phyloP scores from a whole-genome alignment of 2,888 invertebrate species.

The Pterostichus niger region DNA sequence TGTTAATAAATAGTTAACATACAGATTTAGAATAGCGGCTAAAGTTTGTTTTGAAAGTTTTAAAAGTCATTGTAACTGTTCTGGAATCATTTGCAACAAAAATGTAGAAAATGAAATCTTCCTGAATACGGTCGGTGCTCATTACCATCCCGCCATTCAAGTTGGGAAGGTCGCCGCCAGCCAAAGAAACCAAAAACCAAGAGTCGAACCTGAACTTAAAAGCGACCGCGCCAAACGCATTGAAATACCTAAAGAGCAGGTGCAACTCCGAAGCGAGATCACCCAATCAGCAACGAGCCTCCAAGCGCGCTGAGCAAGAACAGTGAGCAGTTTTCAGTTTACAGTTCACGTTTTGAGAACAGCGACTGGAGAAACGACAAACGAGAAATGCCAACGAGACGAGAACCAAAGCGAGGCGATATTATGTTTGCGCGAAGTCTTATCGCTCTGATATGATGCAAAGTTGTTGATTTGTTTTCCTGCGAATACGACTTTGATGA shows the following conservation, averaged over 20 bases:
- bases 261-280: slow-evolving; percentile 59
- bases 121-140: not conserved
- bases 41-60: too few relatives aligned
- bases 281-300: slow-evolving; percentile 32
- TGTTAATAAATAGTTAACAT: too few relatives aligned
- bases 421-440: slow-evolving; percentile 44
- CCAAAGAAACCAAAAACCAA: slow-evolving; percentile 36
- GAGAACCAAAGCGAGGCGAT: slow-evolving; percentile 3
- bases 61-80: too few relatives aligned
- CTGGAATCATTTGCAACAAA: too few relatives aligned
- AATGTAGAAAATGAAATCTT: not conserved
- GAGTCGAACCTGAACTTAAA: slow-evolving; percentile 38
- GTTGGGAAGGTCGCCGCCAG: slow-evolving; percentile 31
- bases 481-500: not conserved
- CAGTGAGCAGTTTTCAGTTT: slow-evolving; percentile 3
- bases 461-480: slow-evolving; percentile 32
- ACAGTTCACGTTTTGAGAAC: not conserved
- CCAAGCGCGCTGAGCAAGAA: not conserved
- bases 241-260: slow-evolving; percentile 68
- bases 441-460: slow-evolving; percentile 18
- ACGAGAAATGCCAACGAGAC: slow-evolving; percentile 3
- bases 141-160: slow-evolving; percentile 25
- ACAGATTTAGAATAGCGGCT: too few relatives aligned
- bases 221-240: slow-evolving; percentile 42
- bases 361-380: not conserved